These are phyloP conservation scores for Columba livia DNA, from an alignment of 2,113 vertebrate species.

Conservation along the genomic window DNA sequence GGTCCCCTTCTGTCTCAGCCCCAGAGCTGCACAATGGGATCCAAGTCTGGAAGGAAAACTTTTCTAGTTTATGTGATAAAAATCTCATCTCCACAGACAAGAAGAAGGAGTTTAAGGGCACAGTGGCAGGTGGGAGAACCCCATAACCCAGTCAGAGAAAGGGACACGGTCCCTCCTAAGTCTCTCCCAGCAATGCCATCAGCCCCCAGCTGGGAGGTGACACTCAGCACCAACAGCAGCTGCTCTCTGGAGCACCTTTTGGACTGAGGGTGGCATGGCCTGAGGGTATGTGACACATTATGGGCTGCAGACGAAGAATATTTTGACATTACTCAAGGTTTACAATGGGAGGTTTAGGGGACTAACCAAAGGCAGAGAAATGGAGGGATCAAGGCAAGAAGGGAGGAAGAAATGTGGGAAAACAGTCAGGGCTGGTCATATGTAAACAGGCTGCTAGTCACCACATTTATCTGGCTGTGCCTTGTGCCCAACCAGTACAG, in stretches of 20 bases:
- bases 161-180: background rate
- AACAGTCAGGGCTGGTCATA: background rate
- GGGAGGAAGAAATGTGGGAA: background rate
- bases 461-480: background rate
- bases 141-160: background rate
- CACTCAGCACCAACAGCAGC: background rate
- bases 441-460: background rate
- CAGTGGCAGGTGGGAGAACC: background rate
- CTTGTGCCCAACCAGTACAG: background rate
- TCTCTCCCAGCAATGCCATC: background rate
- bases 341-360: background rate
- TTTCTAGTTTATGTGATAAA: background rate
- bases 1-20: background rate
- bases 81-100: background rate
- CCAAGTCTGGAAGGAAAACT: background rate
- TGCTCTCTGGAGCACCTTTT: background rate
- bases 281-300: too few species aligned
- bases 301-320: background rate
- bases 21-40: background rate
- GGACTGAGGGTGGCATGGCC: too few species aligned
- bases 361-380: background rate
- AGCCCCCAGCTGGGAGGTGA: rapidly evolving
- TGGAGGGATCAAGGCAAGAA: background rate
- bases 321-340: background rate
- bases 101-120: rapidly evolving